Evolutionary conservation across 2,797 vertebrate species (phyloP).

Genomic region (Pipistrellus kuhlii): DNA sequence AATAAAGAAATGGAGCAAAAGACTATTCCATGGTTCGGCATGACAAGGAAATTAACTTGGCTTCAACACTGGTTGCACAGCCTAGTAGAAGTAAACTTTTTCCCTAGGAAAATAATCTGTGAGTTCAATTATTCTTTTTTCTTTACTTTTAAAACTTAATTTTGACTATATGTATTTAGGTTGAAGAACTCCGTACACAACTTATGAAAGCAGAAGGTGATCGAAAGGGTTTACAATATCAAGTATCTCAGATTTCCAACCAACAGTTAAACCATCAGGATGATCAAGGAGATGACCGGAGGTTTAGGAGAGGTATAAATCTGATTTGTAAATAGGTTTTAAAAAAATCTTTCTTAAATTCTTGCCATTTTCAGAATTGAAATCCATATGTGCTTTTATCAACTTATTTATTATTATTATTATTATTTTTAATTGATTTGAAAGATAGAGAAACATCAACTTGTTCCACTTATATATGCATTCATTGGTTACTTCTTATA

Average conservation of each 20-base stretch:
- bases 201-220: conserved; percentile 91
- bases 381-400: background rate
- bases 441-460: background rate
- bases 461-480: background rate
- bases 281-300: conserved; percentile 85
- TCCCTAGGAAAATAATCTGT: background rate
- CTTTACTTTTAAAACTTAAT: conserved; percentile 47
- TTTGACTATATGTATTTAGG: conserved; percentile 85
- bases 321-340: conserved; percentile 8
- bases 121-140: background rate
- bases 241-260: conserved; percentile 85
- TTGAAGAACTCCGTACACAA: conserved; percentile 92
- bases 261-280: conserved; percentile 85
- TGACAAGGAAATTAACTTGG: background rate
- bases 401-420: background rate
- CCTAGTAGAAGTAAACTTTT: background rate
- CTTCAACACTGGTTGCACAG: background rate
- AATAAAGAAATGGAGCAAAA: background rate
- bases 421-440: background rate
- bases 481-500: background rate
- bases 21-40: background rate
- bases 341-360: background rate
- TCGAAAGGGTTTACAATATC: conserved; percentile 89
- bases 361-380: background rate
- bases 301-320: conserved; percentile 85